phyloP scores from a whole-genome alignment of 2,888 invertebrate species.

The Spilosoma lubricipeda region DNA sequence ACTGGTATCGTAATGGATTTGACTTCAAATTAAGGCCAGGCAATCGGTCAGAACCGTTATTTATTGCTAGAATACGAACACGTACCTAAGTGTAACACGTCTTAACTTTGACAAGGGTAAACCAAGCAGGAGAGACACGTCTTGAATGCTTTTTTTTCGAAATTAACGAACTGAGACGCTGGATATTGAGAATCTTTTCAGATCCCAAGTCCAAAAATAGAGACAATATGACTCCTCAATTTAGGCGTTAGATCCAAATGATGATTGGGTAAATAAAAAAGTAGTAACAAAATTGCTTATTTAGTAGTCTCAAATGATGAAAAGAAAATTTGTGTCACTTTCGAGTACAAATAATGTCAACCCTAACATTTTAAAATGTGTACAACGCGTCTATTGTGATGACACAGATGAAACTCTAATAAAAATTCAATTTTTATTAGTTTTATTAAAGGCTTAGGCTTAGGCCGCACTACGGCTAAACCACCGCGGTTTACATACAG shows the following conservation, averaged over 20 bases:
- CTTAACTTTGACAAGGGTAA: constrained; percentile 60
- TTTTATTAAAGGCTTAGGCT: not conserved
- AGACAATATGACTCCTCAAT: constrained; percentile 11
- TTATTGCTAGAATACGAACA: not conserved
- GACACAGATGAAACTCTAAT: too few species aligned
- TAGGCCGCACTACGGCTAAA: too few species aligned
- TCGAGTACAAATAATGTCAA: not conserved
- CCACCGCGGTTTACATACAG: too few species aligned
- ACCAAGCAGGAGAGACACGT: constrained; percentile 32
- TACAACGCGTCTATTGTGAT: not conserved
- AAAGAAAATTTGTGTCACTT: not conserved
- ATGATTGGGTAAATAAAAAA: not conserved
- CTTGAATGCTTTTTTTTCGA: constrained; percentile 45
- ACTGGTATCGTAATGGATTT: not conserved
- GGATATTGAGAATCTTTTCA: constrained; percentile 36
- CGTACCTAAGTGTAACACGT: constrained; percentile 36
- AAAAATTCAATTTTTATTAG: too few species aligned
- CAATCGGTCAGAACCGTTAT: too few species aligned
- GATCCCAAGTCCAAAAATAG: constrained; percentile 24
- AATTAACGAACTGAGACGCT: constrained; percentile 56
- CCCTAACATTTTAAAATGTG: not conserved
- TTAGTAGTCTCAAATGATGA: too few species aligned
- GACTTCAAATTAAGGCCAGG: not conserved
- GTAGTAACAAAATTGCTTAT: too few species aligned
- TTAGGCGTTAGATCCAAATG: not conserved